A percentile compares a stretch with the other conserved stretches of the same genome.
Conservation (phyloP, 2,797 vertebrate genomes). For the Clarias fuscus region DNA sequence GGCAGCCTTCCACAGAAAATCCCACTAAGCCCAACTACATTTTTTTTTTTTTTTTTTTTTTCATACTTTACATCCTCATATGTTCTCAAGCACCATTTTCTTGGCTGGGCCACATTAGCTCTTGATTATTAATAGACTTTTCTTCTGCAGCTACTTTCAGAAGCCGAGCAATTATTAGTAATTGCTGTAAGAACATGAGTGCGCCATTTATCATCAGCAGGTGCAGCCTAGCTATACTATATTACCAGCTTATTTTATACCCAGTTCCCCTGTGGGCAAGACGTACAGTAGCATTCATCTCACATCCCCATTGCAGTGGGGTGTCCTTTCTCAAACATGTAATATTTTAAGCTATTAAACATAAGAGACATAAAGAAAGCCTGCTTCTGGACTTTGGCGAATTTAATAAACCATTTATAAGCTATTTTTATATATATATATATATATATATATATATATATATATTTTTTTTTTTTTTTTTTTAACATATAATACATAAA, state of each 20-base stretch:
- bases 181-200: slow-evolving; percentile 34
- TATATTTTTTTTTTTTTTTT: no score
- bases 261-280: neutral
- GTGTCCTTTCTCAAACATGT: slow-evolving; percentile 18
- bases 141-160: slow-evolving; percentile 27
- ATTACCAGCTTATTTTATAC: slow-evolving; percentile 20
- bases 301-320: slow-evolving; percentile 1
- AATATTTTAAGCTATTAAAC: slow-evolving; percentile 4
- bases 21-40: neutral
- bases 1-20: slow-evolving; percentile 30
- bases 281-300: neutral
- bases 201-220: slow-evolving; percentile 23
- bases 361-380: neutral
- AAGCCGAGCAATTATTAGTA: slow-evolving; percentile 46
- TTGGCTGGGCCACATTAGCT: slow-evolving; percentile 19
- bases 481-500: no score
- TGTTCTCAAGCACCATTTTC: slow-evolving; percentile 1
- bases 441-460: no score
- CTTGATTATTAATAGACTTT: slow-evolving; percentile 35
- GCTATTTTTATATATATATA: neutral
- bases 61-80: neutral
- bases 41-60: slow-evolving; percentile 1
- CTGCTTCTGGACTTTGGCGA: slow-evolving; percentile 21
- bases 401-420: slow-evolving; percentile 4
- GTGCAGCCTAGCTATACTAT: slow-evolving; percentile 4